Conservation (phyloP, 2,113 vertebrate species). For the Dicrurus megarhynchus region DNA sequence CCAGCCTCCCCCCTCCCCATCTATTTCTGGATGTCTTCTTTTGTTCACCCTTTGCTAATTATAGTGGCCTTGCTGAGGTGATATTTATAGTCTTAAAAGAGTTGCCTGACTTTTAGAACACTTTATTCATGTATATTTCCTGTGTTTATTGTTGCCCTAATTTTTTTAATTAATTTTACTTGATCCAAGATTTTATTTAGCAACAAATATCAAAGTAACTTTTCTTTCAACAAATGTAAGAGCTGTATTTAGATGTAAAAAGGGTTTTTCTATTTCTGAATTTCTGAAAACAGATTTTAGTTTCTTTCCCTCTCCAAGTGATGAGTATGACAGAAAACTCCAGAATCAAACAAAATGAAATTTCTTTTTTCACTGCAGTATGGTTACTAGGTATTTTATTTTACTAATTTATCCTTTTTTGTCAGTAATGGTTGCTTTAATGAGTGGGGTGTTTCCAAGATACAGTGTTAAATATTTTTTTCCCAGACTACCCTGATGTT, state of each 20-base stretch:
- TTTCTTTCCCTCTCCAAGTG: constrained; percentile 15
- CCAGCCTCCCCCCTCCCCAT: constrained; percentile 71
- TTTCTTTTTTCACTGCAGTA: not conserved
- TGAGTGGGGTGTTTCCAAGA: not conserved
- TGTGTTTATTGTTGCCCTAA: constrained; percentile 80
- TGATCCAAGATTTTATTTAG: constrained; percentile 77
- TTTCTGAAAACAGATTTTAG: constrained; percentile 59
- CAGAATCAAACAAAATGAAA: not conserved
- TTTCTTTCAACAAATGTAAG: constrained; percentile 70
- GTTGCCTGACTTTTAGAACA: constrained; percentile 75
- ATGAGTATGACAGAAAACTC: not conserved
- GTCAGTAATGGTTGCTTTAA: not conserved
- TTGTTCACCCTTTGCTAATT: constrained; percentile 92
- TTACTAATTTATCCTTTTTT: not conserved
- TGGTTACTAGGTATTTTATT: not conserved
- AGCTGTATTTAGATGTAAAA: constrained; percentile 64
- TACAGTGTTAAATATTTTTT: not conserved
- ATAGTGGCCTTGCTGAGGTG: constrained; percentile 79
- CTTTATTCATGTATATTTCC: constrained; percentile 89
- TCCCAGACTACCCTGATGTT: not conserved
- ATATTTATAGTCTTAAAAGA: constrained; percentile 88
- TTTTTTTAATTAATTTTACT: constrained; percentile 73
- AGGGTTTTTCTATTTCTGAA: constrained; percentile 42
- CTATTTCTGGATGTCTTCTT: constrained; percentile 89
- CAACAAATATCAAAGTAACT: constrained; percentile 76